phyloP scores from a whole-genome alignment of 2,888 invertebrate genomes.

The Ashinkailepas kermadecensis region DNA sequence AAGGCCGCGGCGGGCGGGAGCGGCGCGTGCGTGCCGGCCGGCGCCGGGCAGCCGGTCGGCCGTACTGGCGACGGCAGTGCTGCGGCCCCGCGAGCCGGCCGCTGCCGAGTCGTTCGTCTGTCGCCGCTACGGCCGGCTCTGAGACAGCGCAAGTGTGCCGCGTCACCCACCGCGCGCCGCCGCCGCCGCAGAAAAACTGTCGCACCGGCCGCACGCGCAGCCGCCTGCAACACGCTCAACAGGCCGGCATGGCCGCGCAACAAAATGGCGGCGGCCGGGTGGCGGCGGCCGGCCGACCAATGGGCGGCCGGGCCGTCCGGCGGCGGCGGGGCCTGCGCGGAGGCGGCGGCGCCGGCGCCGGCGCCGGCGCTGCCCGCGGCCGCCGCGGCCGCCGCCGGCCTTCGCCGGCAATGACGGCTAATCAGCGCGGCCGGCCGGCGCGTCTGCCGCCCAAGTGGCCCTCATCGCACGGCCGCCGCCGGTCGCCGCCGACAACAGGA shows the following conservation, averaged over 20 bases:
- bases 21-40: no score
- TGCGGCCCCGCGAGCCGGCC: not conserved
- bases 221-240: constrained; percentile 6
- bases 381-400: constrained; percentile 3
- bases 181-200: not conserved
- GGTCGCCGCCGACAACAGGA: not conserved
- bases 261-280: constrained; percentile 16
- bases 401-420: constrained; percentile 11
- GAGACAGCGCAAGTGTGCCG: no score
- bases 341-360: not conserved
- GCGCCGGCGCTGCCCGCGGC: not conserved
- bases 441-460: constrained; percentile 17
- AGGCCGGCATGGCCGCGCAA: constrained; percentile 19
- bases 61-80: not conserved
- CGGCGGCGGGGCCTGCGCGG: constrained; percentile 19
- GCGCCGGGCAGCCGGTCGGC: not conserved
- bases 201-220: not conserved
- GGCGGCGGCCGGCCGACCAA: constrained; percentile 20
- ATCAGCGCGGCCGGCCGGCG: not conserved
- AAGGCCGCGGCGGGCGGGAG: no score
- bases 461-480: constrained; percentile 8
- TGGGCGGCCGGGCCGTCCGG: not conserved
- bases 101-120: no score
- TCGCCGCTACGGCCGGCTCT: no score
- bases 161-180: not conserved